Base-by-base conservation (phyloP, 2,888 invertebrate species). In the Diploptera punctata region DNA sequence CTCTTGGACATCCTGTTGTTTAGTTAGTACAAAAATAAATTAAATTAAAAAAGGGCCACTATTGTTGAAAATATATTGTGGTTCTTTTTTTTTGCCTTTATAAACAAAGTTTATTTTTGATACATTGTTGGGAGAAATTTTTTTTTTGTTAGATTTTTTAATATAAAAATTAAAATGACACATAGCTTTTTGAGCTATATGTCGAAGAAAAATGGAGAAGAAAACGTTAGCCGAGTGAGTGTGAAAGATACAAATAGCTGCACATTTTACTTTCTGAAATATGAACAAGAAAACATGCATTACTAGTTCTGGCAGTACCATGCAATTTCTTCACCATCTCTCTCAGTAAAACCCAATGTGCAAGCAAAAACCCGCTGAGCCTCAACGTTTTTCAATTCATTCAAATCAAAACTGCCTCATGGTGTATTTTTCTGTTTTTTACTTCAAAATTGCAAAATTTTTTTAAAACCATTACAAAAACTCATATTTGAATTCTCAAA, bases 81-180 rank as follows among this genome's bases (percentile, higher is more conserved):
- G 68, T 73, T 67, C 65, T 77, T 77, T 80, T 80, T 80, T 80
- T 80, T 80, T 81, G 81, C 80, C 79, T 81, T 80, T 79, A 77
- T 79, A 79, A 77, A 84, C 85, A 84, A 85, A 86, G 86, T 86
- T 86, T 88, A 88, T 88, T 88, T 88, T 88, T 88, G 87, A 88
- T 88, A 88, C 87, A 85, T 86, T 87, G 87, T 87, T 87, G 87
- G 87, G 83, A 84, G 83, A 78, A 78, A 83, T 83, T 84, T 84
- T 84, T 84, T 84, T 84, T 85, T 85, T 85, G 84, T 85, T 85
- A 85, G 83, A 84, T 83, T 84, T 84, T 78, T 83, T 83, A 82
- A 83, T 79, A 79, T 75, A 77, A 75, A 73, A 73, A 76, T 74
- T 73, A 74, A 73, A 74, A 72, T 74, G 68, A 57, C 75, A 71